Evolutionary conservation across 1,140 invertebrate species (phyloP), one percentile per base, ranked within the genome.

Genomic region (Aphis gossypii): DNA sequence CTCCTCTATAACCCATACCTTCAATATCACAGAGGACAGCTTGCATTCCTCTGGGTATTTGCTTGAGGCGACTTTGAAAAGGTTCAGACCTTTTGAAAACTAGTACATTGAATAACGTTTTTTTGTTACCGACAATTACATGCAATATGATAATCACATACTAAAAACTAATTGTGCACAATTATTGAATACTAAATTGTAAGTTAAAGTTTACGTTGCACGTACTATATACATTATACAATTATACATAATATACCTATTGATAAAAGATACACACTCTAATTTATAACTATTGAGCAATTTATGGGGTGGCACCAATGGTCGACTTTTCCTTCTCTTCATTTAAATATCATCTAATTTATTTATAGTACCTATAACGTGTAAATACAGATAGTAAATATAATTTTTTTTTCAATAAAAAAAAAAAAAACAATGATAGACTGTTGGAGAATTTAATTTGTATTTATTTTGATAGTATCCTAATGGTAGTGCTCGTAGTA

Each of bases 121-220:
- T 89, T 54, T 89, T 89, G 88, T 89, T 89, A 56, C 25, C 35
- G 23, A 89, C 88, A 30, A 56, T 89, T 89, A 89, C 23, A 88
- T 56, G 56, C 35, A 41, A 89, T 56, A 56, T 56, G 48, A 41
- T 41, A 41, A 89, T 56, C 88, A 35, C 9, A 56, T 54, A 18
- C n/a, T 89, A 54, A 89, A 89, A 41, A 89, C 48, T 21, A 56
- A 56, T 89, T 25, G 48, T 25, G 35, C 21, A 89, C 35, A 89
- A 18, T 35, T 23, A 54, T 41, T 89, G 51, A 89, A 89, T 89
- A 56, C 0, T 35, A 88, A 88, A 88, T 88, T 30, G 30, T 7
- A 48, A 20, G 46, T 87, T 14, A 48, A 87, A 25, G 46, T 48
- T 87, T 48, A 30, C 46, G n/a, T 48, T 18, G 11, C 48, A 18